Conservation (phyloP, 2,113 vertebrate species). For the Thryonomys swinderianus region DNA sequence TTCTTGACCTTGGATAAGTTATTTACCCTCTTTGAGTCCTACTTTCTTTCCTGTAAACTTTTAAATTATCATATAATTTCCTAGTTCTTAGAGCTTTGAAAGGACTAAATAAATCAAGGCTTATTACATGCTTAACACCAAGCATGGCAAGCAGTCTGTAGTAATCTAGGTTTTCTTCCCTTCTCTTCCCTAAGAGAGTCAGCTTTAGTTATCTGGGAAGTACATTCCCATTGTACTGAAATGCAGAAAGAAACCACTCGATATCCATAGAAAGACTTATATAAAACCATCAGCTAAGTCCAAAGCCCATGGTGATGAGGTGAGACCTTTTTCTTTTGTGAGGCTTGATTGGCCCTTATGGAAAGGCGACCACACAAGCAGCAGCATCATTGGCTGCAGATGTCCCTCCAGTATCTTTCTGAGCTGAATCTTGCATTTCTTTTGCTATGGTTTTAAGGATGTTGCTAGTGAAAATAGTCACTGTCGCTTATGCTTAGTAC, state of each 20-base stretch:
- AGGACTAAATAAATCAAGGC: slow-evolving; percentile 39
- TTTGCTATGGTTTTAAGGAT: background rate
- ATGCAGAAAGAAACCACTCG: background rate
- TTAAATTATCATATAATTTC: slow-evolving; percentile 2
- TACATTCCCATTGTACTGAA: background rate
- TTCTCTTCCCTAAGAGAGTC: background rate
- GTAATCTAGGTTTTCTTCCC: background rate
- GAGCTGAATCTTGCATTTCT: background rate
- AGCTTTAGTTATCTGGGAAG: background rate
- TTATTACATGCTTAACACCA: background rate
- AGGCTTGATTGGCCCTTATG: background rate
- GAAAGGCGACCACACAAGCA: background rate
- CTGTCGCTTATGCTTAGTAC: background rate
- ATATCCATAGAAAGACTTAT: background rate
- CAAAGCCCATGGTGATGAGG: background rate
- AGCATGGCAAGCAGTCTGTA: background rate
- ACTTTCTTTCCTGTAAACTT: background rate
- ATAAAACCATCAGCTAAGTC: background rate
- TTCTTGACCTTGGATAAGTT: background rate
- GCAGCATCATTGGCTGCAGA: background rate
- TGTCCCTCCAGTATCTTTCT: background rate
- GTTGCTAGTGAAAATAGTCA: background rate
- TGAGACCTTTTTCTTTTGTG: background rate
- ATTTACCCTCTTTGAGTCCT: background rate
- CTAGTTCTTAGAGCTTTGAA: background rate